Percentiles rank a stretch among this genome's conserved stretches.
Evolutionary conservation across 1,140 invertebrate genomes (phyloP).

Genomic region (Plutomurus gul): DNA sequence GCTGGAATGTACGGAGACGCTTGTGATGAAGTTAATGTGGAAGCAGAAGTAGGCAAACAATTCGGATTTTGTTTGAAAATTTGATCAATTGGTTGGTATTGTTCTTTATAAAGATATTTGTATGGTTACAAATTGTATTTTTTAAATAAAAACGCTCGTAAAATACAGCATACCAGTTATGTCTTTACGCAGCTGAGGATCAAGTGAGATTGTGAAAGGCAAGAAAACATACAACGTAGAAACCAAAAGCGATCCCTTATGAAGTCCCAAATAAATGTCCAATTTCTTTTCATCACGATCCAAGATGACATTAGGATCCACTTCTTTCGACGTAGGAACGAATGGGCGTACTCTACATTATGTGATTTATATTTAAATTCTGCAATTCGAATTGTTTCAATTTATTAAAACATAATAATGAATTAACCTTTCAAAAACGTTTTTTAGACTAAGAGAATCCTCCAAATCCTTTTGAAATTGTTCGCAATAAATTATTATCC

Average conservation of each 20-base stretch:
- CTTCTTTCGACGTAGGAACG: slow-evolving; percentile 82
- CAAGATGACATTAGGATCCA: slow-evolving; percentile 84
- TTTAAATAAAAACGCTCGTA: not conserved
- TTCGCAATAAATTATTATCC: slow-evolving; percentile 94
- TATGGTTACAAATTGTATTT: not conserved
- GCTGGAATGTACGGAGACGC: not conserved
- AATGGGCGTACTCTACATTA: slow-evolving; percentile 71
- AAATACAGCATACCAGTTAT: slow-evolving; percentile 76
- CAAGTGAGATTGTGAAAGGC: slow-evolving; percentile 94
- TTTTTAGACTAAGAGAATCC: slow-evolving; percentile 81
- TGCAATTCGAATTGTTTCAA: not conserved
- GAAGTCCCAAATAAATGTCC: slow-evolving; percentile 87
- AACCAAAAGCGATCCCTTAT: slow-evolving; percentile 76
- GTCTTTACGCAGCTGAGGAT: slow-evolving; percentile 93
- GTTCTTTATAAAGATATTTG: slow-evolving; percentile 33
- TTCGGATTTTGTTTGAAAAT: slow-evolving; percentile 46
- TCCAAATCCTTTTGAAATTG: slow-evolving; percentile 84
- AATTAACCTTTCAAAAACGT: slow-evolving; percentile 86
- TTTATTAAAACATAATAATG: not conserved
- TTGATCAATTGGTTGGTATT: slow-evolving; percentile 52
- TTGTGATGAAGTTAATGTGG: not conserved
- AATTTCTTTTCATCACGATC: slow-evolving; percentile 93
- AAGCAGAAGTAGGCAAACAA: not conserved
- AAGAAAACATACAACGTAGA: slow-evolving; percentile 92
- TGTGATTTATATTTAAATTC: not conserved